Evolutionary conservation across 2,888 invertebrate genomes (phyloP).

Genomic region (Acrobasis consociella): DNA sequence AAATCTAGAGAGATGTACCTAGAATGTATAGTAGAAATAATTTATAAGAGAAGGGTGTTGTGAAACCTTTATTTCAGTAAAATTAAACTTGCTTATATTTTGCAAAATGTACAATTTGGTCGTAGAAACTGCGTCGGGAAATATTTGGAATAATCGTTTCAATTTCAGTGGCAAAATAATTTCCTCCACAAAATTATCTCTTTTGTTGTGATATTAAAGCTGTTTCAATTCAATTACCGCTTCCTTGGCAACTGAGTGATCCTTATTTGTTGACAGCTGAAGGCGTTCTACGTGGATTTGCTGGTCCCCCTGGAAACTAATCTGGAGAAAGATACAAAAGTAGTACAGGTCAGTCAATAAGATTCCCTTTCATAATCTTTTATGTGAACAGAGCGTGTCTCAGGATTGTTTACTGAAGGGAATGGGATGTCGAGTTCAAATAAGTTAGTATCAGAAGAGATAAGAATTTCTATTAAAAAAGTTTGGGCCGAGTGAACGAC

Average conservation of each 20-base stretch:
- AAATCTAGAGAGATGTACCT: too few relatives aligned
- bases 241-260: conserved; percentile 15
- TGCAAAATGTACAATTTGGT: too few relatives aligned
- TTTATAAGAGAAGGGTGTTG: too few relatives aligned
- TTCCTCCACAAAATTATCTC: conserved; percentile 11
- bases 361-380: conserved; percentile 58
- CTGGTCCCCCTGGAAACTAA: conserved; percentile 96
- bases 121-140: neutral
- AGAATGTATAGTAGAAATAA: too few relatives aligned
- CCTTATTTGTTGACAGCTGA: conserved; percentile 85
- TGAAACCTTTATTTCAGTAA: too few relatives aligned
- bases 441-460: conserved; percentile 55
- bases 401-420: conserved; percentile 61
- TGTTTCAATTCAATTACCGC: conserved; percentile 21
- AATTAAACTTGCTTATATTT: too few relatives aligned
- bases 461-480: conserved; percentile 69
- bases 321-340: conserved; percentile 96
- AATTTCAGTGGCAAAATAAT: neutral
- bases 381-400: conserved; percentile 47
- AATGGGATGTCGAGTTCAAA: conserved; percentile 53
- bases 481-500: conserved; percentile 46
- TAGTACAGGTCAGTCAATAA: conserved; percentile 88
- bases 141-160: neutral
- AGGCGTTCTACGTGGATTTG: conserved; percentile 96
- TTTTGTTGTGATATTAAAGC: conserved; percentile 14